Evolutionary conservation across 2,888 invertebrate species (phyloP).

Genomic region (Dendrolimus pini): DNA sequence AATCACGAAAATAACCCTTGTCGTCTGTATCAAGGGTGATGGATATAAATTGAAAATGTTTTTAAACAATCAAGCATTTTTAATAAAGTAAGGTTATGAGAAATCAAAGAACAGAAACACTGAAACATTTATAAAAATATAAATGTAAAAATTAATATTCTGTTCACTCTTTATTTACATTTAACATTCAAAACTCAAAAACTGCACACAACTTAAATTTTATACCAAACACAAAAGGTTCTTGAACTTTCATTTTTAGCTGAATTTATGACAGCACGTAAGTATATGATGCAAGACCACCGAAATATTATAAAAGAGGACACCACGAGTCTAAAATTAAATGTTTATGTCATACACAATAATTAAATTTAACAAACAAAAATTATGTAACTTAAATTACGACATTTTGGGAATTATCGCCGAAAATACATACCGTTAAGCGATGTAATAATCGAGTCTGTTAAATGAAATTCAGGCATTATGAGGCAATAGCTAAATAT

Average conservation of each 20-base stretch:
- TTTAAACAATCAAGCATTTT: no score
- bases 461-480: constrained; percentile 59
- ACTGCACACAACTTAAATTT: constrained; percentile 14
- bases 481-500: constrained; percentile 3
- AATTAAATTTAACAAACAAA: constrained; percentile 42
- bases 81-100: no score
- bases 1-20: no score
- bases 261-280: background rate
- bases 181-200: constrained; percentile 8
- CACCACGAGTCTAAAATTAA: constrained; percentile 63
- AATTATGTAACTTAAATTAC: constrained; percentile 58
- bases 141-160: background rate
- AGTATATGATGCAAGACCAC: constrained; percentile 3
- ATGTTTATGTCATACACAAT: constrained; percentile 53
- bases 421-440: constrained; percentile 41
- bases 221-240: constrained; percentile 41
- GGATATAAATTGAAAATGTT: no score
- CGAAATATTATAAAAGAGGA: constrained; percentile 29
- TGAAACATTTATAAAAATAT: background rate
- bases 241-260: constrained; percentile 31
- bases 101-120: no score
- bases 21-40: no score
- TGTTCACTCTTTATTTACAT: background rate
- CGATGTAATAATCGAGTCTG: constrained; percentile 56
- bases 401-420: constrained; percentile 9